Evolutionary conservation across 1,140 invertebrate species (phyloP).

Genomic region (Maconellicoccus hirsutus): DNA sequence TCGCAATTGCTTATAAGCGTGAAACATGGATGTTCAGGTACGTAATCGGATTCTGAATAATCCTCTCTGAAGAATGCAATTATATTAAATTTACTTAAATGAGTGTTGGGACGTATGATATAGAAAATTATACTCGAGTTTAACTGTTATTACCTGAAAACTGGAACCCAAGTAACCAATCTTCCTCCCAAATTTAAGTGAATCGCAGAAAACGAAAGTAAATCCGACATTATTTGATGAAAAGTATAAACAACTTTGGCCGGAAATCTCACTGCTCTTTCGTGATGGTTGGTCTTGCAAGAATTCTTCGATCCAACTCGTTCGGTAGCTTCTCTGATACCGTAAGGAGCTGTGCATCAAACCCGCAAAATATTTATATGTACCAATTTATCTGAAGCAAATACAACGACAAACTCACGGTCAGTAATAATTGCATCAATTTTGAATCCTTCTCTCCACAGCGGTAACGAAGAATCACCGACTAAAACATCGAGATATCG

Average conservation of each 20-base stretch:
- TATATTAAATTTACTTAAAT: slow-evolving; percentile 25
- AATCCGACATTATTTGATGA: slow-evolving; percentile 65
- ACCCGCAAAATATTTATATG: background rate
- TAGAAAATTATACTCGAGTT: slow-evolving; percentile 25
- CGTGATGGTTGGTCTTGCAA: slow-evolving; percentile 4
- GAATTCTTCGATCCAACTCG: slow-evolving; percentile 52
- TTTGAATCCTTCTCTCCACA: slow-evolving; percentile 56
- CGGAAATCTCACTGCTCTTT: slow-evolving; percentile 59
- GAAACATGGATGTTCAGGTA: slow-evolving; percentile 71
- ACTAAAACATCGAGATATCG: slow-evolving; percentile 79
- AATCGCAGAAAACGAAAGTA: slow-evolving; percentile 66
- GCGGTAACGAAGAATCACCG: slow-evolving; percentile 71
- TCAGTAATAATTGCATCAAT: slow-evolving; percentile 89
- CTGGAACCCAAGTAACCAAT: slow-evolving; percentile 85
- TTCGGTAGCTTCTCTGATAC: slow-evolving; percentile 81
- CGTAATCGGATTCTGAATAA: slow-evolving; percentile 51
- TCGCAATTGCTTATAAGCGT: slow-evolving; percentile 69
- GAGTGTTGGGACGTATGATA: too few relatives aligned
- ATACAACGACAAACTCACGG: slow-evolving; percentile 52
- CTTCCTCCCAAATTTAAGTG: slow-evolving; percentile 62
- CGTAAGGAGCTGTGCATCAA: slow-evolving; percentile 71
- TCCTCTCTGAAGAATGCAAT: slow-evolving; percentile 44
- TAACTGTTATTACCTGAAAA: slow-evolving; percentile 50
- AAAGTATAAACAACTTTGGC: slow-evolving; percentile 78
- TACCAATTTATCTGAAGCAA: background rate